Base-by-base conservation (phyloP, 2,888 invertebrate species). In the Drosophila formosana region DNA sequence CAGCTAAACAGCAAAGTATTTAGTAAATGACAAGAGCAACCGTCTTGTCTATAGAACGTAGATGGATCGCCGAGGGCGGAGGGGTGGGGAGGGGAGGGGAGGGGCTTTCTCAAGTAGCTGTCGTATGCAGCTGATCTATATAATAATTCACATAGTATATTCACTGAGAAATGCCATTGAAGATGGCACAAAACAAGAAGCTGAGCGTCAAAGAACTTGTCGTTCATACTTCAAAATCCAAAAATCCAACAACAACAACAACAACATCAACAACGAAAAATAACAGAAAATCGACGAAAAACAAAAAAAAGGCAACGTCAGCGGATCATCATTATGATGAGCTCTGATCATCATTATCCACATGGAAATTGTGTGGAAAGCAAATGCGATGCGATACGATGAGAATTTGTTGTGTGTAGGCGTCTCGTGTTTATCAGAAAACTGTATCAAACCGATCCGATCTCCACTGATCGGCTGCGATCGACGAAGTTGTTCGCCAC, bases 1-100 rank as follows among this genome's bases (percentile, higher is more conserved):
- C 68, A 65, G 71, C 76, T 66, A 78, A 84, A 84, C 82, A 80
- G 68, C 50, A 70, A 72, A 81, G 87, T 83, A 79, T 83, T 83
- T 83, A 86, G 82, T 83, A 72, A 75, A 81, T 73, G 72, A 80
- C 80, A 75, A 68, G 63, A 65, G 55, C 58, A 25, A 50, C 2
- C 37, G 53, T 58, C 39, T 58, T 58, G 18, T 39, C 23, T 58
- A 30, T 58, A 41, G 0, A 37, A 18, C 25, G 11, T 13, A 30
- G 23, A 13, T 8, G 34, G 23, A 13, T 8, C 8, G 2, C 8
- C 6, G 7, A 6, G 30, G 0, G 43, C 3, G 9, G 5, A 0
- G 3, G 0, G 3, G 11, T 5, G 8, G 23, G 3, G 4, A 13
- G 18, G 5, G 13, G 34, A 11, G 11, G 4, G 34, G 13, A 4